These are phyloP conservation scores for Brachirus orientalis DNA, from an alignment of 2,113 vertebrate genomes.

Conservation along the genomic window DNA sequence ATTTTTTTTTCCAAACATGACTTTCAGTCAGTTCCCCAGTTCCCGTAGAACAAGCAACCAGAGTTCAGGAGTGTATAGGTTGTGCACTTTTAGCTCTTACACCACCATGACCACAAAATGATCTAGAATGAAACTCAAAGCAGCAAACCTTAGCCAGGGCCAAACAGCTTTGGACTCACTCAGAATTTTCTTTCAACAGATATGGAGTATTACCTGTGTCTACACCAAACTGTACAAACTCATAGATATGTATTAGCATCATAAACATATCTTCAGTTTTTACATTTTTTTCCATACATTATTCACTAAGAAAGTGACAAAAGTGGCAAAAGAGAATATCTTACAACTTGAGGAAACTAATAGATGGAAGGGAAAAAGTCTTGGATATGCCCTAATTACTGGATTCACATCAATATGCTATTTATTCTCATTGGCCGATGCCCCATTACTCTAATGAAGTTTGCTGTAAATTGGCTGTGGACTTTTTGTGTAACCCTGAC, in stretches of 20 bases:
- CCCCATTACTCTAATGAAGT: background rate
- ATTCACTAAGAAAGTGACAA: background rate
- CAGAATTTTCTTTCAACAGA: background rate
- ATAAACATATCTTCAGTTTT: background rate
- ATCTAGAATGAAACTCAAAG: conserved; percentile 8
- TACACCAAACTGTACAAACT: background rate
- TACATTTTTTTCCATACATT: background rate
- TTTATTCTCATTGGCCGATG: background rate
- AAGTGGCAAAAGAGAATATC: background rate
- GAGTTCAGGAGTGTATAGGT: conserved; percentile 25
- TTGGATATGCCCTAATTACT: background rate
- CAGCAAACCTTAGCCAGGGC: background rate
- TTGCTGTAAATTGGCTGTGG: background rate
- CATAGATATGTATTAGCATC: background rate
- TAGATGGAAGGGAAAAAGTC: background rate
- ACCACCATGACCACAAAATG: conserved; percentile 24
- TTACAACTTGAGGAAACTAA: background rate
- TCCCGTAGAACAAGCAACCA: background rate
- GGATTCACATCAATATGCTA: background rate
- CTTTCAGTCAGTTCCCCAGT: background rate
- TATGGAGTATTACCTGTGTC: background rate
- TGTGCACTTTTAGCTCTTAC: conserved; percentile 10
- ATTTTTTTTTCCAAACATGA: no score
- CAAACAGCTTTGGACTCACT: background rate
- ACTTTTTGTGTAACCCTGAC: conserved; percentile 1